Base-by-base conservation (phyloP, 2,797 vertebrate genomes). In the Paguma larvata region DNA sequence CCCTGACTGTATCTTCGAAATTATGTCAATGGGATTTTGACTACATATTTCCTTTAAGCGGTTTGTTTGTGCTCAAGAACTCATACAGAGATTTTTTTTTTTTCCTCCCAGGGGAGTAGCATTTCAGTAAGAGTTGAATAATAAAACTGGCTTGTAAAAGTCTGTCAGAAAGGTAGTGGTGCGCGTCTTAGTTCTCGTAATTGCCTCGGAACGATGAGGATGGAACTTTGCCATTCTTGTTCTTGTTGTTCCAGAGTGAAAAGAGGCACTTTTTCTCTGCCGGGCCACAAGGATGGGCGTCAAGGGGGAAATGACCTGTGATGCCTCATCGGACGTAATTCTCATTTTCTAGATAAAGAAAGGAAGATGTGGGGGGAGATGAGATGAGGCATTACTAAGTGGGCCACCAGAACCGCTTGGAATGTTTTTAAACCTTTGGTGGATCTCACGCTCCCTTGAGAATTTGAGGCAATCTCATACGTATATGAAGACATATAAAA, bases 61-160 rank as follows among this genome's bases (percentile, higher is more conserved):
- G 80, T 96, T 89, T 95, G 67, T 85, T 93, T 86, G 84, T 93
- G 67, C 85, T 92, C 62, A 95, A 94, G 77, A 87, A 89, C 14
- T 80, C 83, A 80, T 21, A 94, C 11, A 34, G 86, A 91, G 53
- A 51, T 38, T 15, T 34, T 41, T 15, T 62, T 62, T 12, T 4
- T 27, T 1, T 0, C 8, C 51, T 84, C 95, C 85, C 92, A 25
- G 51, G 92, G 78, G 88, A 93, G 95, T 92, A 92, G 86, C 84
- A 93, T 97, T 97, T 97, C 72, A 62, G 15, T 85, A 89, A 93
- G 92, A 83, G 25, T 67, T 32, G 72, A 94, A 90, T 93, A 92
- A 88, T 88, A 87, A 95, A 95, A 95, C 46, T 41, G 34, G 77
- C 88, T 59, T 59, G 87, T 83, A 88, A 89, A 85, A 83, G 63